A percentile compares a stretch with the other conserved stretches of the same genome.
Evolutionary conservation across 30 jellyfish, hydroid and myxozoan species (phyloP).

Genomic region (Haliclystus octoradiatus): DNA sequence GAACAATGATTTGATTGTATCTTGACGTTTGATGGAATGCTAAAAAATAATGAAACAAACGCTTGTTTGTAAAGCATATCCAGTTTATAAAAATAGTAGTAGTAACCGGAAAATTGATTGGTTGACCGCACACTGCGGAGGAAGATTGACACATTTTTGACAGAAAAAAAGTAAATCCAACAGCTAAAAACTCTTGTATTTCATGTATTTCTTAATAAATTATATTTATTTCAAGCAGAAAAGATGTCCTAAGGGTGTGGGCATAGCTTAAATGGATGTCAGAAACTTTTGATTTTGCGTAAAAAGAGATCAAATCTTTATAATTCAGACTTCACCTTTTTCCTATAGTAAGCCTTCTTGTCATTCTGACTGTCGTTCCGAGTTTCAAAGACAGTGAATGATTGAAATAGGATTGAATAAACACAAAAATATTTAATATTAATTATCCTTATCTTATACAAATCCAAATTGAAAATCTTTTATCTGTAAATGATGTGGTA

Average conservation of each 20-base stretch:
- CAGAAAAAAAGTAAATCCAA: no score
- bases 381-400: background rate
- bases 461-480: no score
- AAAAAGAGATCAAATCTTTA: background rate
- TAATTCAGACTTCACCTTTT: background rate
- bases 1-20: constrained; percentile 9
- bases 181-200: no score
- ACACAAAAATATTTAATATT: background rate
- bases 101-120: background rate
- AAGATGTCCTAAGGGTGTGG: no score
- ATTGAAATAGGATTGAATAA: background rate
- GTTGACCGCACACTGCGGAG: background rate
- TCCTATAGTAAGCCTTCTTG: no score
- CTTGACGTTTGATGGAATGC: constrained; percentile 5
- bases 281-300: constrained; percentile 1
- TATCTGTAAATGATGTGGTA: no score
- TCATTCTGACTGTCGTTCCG: no score
- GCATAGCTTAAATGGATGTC: background rate
- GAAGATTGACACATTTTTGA: no score
- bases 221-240: no score
- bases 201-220: no score
- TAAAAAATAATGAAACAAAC: background rate
- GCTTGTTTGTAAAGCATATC: no score
- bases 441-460: background rate
- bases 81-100: background rate